Percentiles rank a stretch among this genome's conserved stretches.
phyloP scores from a whole-genome alignment of 92 coral and sea anemone species.

The Montipora capitata region DNA sequence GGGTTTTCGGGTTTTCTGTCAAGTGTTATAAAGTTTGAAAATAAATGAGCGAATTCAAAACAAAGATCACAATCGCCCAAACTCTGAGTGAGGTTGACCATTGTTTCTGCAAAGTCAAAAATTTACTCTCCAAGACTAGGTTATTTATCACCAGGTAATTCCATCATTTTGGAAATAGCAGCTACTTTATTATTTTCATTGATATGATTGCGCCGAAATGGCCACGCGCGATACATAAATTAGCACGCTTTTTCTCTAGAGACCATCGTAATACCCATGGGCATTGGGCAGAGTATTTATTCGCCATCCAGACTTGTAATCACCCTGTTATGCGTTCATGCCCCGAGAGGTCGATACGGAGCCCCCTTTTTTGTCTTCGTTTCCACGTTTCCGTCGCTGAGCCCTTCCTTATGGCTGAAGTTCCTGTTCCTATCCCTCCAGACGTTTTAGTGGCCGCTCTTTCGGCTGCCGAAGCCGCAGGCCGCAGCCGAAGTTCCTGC shows the following conservation, averaged over 20 bases:
- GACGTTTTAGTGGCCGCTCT: too few relatives aligned
- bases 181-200: neutral
- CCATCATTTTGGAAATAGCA: too few relatives aligned
- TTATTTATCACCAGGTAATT: too few relatives aligned
- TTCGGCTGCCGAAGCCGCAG: too few relatives aligned
- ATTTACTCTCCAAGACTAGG: too few relatives aligned
- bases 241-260: neutral
- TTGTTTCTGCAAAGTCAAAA: too few relatives aligned
- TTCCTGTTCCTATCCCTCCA: neutral
- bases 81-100: too few relatives aligned
- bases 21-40: too few relatives aligned
- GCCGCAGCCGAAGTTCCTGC: neutral
- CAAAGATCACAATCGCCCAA: too few relatives aligned
- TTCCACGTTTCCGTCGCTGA: slow-evolving; percentile 3
- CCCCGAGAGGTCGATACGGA: neutral
- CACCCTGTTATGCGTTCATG: too few relatives aligned
- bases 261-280: neutral
- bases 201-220: neutral
- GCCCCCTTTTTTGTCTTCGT: neutral
- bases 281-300: slow-evolving; percentile 6
- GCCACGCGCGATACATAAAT: neutral
- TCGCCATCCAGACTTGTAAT: neutral
- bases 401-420: neutral
- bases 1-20: too few relatives aligned
- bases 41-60: too few relatives aligned